Base-by-base conservation (phyloP, 2,113 vertebrate species). In the Indri indri region DNA sequence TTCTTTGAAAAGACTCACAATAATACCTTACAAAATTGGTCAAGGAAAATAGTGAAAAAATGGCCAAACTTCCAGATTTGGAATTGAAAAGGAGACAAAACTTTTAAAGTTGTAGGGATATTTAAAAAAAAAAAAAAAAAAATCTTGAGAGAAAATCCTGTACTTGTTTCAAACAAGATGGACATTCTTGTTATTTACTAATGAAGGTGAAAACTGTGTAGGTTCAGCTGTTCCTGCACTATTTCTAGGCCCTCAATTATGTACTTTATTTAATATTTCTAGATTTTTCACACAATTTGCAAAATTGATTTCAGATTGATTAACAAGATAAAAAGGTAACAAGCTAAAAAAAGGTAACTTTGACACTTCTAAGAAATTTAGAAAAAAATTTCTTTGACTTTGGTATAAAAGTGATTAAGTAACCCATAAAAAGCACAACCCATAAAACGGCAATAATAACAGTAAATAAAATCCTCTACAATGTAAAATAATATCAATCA, bases 201-300 rank as follows among this genome's bases (percentile, higher is more conserved):
- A 47, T 30, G 20, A 81, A 50, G 30, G 17, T 23, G 5, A 61
- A 52, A 65, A 40, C n/a, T 25, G 2, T 73, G 25, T n/a, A 37
- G 9, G 5, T 13, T 59, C 47, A 68, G 6, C 9, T 0, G 3
- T 2, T 50, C 9, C 11, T n/a, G 2, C 45, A n/a, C 4, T 52
- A 82, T 76, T 82, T 88, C 27, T 73, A 30, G 42, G 10, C 32
- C 16, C 50, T 40, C 25, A 34, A 40, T 40, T 66, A 45, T 76
- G 6, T 77, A 18, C 12, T 32, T 12, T 42, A 20, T 61, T 91
- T 63, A 86, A 45, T 20, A 34, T 9, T 54, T 8, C 45, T 32
- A n/a, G 8, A 73, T 80, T 11, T 30, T 45, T 83, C 20, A 34
- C 14, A 82, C 30, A 23, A 37, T 74, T 40, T 54, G 16, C 30